Base-by-base conservation (phyloP, 2,113 vertebrate species). In the Megalops atlanticus region DNA sequence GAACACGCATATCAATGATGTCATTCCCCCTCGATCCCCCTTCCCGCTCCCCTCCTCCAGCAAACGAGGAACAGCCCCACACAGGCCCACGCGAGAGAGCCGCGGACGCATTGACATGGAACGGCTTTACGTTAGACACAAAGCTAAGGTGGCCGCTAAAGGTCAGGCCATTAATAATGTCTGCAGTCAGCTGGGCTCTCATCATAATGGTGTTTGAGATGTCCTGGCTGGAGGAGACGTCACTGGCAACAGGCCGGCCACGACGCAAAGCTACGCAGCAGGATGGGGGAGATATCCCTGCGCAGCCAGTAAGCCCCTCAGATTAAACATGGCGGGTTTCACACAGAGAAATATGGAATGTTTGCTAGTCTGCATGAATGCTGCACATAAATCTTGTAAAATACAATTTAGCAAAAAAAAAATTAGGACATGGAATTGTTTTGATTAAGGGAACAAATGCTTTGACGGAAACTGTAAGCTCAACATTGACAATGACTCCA, bases 1-100 rank as follows among this genome's bases (percentile, higher is more conserved):
- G 71, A 80, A 74, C 71, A 18, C 8, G 79, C 78, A 72, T 70
- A 74, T 80, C 69, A 80, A 73, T 80, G 79, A 80, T 31, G 43
- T 24, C 49, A 41, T 41, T 31, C 58, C 49, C n/a, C 27, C 78
- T 35, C 78, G 7, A 76, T 64, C 47, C 47, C 47, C 47, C 47
- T 2, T 16, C 47, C 4, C 47, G 0, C 5, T n/a, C 47, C 14
- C 21, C 39, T n/a, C 41, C 40, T n/a, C 41, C 11, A 16, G 16
- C 40, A 52, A 52, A 35, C 21, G 45, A 49, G 24, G 75, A 77
- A 33, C 47, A 77, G 75, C 35, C 14, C 45, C 35, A 16, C 33
- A n/a, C n/a, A n/a, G 35, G 47, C 54, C 74, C 36, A 54, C 74
- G 68, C 64, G n/a, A 64, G 58, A 64, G 58, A 31, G 58, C 58